Base-by-base conservation (phyloP, 2,113 vertebrate genomes). In the Rhineura floridana region DNA sequence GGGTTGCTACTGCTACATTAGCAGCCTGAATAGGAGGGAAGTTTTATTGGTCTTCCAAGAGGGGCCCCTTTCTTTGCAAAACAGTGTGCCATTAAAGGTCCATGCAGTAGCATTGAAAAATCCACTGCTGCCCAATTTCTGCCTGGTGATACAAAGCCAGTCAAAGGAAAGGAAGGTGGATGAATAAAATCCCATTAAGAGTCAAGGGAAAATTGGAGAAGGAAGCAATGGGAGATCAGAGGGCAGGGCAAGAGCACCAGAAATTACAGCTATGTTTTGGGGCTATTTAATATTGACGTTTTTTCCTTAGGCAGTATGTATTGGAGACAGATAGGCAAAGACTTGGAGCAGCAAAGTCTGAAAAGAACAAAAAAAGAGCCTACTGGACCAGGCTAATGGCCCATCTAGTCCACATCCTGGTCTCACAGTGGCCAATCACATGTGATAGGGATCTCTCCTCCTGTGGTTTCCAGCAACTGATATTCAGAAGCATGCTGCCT, bases 41-140 rank as follows among this genome's bases (percentile, higher is more conserved):
- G 83, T 39, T 90, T 62, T 88, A 84, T 91, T 92, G 94, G 86
- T 91, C 93, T 95, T 89, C 92, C 81, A 90, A 90, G 33, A 0
- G 86, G 91, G 90, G 85, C 91, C 23, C 92, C 85, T 84, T 88
- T 90, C 94, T 87, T 91, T 87, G 0, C 92, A 92, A 95, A 96
- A 95, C 93, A 96, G 96, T 94, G 95, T 95, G 95, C 88, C 87
- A 93, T 96, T 94, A 96, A 81, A 25, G 90, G 11, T 81, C 94
- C 93, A 91, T 93, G 94, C 94, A 93, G 96, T 96, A 96, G 96
- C 95, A 93, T 93, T 70, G 65, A 95, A 93, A 93, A 94, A 91
- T 79, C 65, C 83, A 88, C 91, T 83, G 76, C 81, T 69, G 94
- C 94, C 94, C 92, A 89, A 91, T 88, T 87, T 93, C 91, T 28